phyloP scores from a whole-genome alignment of 2,113 vertebrate species.

The Saguinus midas region DNA sequence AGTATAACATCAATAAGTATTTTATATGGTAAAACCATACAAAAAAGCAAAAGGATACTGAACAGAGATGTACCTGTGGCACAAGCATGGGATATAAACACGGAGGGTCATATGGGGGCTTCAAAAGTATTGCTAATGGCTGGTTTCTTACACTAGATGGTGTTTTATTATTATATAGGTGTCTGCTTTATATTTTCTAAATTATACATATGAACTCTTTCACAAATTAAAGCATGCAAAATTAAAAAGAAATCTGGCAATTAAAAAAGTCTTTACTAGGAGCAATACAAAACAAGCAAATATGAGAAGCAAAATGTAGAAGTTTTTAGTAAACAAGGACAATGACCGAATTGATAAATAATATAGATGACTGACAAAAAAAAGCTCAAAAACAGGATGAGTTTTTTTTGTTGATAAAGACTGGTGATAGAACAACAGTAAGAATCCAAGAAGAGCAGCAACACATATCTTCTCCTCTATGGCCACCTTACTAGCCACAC shows the following conservation, averaged over 20 bases:
- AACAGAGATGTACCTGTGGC: neutral
- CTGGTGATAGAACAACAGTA: neutral
- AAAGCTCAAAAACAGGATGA: conserved; percentile 18
- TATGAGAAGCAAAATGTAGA: neutral
- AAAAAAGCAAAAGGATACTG: conserved; percentile 14
- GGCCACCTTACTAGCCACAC: neutral
- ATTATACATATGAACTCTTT: neutral
- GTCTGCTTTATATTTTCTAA: neutral
- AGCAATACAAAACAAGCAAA: neutral
- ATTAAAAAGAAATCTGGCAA: neutral
- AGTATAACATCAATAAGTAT: neutral
- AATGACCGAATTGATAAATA: neutral
- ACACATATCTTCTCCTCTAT: neutral
- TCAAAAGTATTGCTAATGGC: neutral
- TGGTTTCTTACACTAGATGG: neutral
- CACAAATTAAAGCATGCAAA: neutral
- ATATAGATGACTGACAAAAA: neutral
- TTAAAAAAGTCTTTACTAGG: neutral
- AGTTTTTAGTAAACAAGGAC: neutral
- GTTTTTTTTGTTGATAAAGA: neutral
- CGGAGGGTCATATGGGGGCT: neutral
- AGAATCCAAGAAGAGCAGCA: neutral
- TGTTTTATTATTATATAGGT: neutral
- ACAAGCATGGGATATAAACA: neutral
- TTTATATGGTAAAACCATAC: neutral